A percentile compares a stretch with the other conserved stretches of the same genome.
phyloP scores from a whole-genome alignment of 2,113 vertebrate species.

The Rhadina sibilatrix region DNA sequence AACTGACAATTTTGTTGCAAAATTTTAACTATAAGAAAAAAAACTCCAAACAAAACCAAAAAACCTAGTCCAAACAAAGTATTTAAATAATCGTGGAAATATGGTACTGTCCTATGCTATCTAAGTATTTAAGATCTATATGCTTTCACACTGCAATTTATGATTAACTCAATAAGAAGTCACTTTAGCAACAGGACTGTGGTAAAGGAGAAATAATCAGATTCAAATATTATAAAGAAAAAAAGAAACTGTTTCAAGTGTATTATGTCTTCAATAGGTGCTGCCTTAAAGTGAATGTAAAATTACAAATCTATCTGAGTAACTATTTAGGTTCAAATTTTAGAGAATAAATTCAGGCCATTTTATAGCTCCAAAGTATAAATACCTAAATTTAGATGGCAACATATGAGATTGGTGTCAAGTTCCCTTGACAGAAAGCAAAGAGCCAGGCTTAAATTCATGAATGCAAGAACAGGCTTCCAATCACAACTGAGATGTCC shows the following conservation, averaged over 20 bases:
- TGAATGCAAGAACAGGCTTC: neutral
- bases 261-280: neutral
- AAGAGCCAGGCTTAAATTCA: neutral
- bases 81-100: neutral
- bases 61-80: neutral
- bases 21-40: neutral
- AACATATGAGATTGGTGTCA: neutral
- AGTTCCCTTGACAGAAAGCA: neutral
- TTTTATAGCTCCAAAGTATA: neutral
- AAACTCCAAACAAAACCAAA: rapidly evolving
- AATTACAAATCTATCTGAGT: neutral
- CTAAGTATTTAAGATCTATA: neutral
- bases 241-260: neutral
- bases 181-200: neutral
- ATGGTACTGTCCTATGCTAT: neutral
- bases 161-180: neutral
- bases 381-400: neutral
- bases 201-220: neutral
- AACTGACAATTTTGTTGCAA: neutral
- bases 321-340: neutral
- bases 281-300: neutral
- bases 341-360: neutral
- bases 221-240: neutral
- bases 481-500: neutral
- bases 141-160: neutral